These are phyloP conservation scores for Tringa solitaria DNA, from an alignment of 2,113 vertebrate genomes.

Conservation along the genomic window DNA sequence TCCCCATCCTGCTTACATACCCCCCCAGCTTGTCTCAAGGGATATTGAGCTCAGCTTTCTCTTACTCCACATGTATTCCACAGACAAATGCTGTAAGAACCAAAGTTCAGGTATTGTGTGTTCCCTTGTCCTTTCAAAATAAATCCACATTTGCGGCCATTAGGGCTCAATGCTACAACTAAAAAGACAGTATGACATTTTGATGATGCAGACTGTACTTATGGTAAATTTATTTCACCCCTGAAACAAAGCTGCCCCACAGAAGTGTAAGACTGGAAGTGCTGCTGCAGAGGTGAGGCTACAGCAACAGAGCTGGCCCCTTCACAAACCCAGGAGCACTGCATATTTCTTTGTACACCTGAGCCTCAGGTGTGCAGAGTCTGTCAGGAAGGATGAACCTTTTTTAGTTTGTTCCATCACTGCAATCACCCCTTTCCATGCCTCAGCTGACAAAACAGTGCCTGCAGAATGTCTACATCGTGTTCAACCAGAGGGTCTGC, in stretches of 20 bases:
- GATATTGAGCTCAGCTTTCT: neutral
- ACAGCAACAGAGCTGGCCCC: neutral
- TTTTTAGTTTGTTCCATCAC: neutral
- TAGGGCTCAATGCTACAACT: neutral
- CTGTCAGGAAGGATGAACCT: neutral
- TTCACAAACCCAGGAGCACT: neutral
- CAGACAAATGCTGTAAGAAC: neutral
- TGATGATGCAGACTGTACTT: neutral
- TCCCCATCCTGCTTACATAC: neutral
- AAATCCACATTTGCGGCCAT: neutral
- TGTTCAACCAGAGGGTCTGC: neutral
- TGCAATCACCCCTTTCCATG: rapidly evolving
- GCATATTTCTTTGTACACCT: neutral
- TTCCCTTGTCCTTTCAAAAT: neutral
- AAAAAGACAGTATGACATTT: neutral
- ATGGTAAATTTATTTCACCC: neutral
- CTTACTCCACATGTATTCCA: neutral
- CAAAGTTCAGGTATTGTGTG: neutral
- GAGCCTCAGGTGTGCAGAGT: neutral
- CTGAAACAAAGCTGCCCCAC: neutral
- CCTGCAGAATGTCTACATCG: neutral
- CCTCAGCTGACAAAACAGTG: neutral
- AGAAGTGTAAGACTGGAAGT: neutral
- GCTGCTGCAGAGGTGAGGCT: neutral
- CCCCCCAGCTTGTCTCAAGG: neutral